Conservation (phyloP, 2,797 vertebrate genomes). For the Ptychobarbus kaznakovi region DNA sequence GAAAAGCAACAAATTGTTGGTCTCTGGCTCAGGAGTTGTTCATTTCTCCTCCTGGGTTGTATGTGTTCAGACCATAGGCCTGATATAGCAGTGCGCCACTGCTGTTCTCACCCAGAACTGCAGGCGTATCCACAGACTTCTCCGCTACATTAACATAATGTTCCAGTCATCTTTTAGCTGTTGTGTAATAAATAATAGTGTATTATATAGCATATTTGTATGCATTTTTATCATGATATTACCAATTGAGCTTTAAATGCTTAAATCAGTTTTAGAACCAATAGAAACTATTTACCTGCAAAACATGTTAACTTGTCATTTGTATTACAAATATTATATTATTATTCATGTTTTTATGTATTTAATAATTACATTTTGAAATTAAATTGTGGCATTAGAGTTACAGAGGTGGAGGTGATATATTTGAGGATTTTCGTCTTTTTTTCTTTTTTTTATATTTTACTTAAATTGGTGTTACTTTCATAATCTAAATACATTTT, state of each 20-base stretch:
- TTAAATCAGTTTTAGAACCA: background rate
- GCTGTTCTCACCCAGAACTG: conserved; percentile 47
- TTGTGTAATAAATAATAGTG: background rate
- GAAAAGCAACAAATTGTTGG: background rate
- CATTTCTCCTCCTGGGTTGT: background rate
- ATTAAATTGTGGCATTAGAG: background rate
- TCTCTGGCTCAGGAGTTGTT: background rate
- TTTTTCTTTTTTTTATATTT: no score
- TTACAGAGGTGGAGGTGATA: background rate
- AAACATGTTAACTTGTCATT: background rate
- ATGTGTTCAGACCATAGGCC: background rate
- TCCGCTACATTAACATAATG: conserved; percentile 35
- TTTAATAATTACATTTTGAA: background rate
- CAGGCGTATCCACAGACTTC: background rate
- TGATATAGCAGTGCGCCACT: conserved; percentile 51
- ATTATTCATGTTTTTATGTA: background rate
- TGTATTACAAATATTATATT: background rate
- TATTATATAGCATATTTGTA: background rate
- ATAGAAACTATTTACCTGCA: background rate
- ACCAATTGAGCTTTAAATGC: background rate
- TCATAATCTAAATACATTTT: background rate
- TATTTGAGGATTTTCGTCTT: no score
- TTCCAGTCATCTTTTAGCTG: conserved; percentile 12
- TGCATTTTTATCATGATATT: background rate
- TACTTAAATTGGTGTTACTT: no score